A percentile compares a stretch with the other conserved stretches of the same genome.
phyloP scores from a whole-genome alignment of 2,113 vertebrate genomes.

The Menidia beryllina region DNA sequence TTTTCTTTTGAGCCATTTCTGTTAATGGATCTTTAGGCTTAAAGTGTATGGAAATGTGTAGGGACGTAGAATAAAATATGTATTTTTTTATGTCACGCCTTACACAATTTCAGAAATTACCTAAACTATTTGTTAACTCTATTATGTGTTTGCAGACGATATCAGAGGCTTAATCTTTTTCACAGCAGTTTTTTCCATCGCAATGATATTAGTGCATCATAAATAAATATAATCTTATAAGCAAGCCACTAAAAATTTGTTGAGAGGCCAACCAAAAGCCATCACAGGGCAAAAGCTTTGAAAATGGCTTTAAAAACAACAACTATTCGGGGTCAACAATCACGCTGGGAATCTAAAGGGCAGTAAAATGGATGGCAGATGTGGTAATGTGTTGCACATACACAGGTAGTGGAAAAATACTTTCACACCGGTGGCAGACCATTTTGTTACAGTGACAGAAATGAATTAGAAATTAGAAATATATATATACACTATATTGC shows the following conservation, averaged over 20 bases:
- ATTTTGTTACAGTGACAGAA: conserved; percentile 6
- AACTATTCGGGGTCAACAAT: neutral
- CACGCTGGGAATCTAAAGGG: conserved; percentile 11
- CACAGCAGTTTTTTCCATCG: conserved; percentile 1
- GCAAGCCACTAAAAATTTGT: conserved; percentile 3
- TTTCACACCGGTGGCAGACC: neutral
- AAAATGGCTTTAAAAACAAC: neutral
- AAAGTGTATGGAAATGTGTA: neutral
- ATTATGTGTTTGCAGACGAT: conserved; percentile 11
- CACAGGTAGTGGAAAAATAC: neutral
- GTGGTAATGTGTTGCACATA: neutral
- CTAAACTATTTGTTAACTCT: no score
- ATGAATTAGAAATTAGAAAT: conserved; percentile 31
- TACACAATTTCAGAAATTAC: no score
- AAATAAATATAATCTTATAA: neutral
- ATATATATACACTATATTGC: conserved; percentile 17
- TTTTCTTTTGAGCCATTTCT: neutral
- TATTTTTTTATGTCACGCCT: conserved; percentile 4
- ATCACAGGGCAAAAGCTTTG: neutral
- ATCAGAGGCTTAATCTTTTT: conserved; percentile 13
- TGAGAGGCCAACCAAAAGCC: neutral
- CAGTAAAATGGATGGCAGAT: neutral
- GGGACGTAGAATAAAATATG: neutral
- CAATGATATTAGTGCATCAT: neutral
- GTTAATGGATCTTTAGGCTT: neutral